Conservation (phyloP, 1,140 invertebrate species). For the Lepidurus couesii region DNA sequence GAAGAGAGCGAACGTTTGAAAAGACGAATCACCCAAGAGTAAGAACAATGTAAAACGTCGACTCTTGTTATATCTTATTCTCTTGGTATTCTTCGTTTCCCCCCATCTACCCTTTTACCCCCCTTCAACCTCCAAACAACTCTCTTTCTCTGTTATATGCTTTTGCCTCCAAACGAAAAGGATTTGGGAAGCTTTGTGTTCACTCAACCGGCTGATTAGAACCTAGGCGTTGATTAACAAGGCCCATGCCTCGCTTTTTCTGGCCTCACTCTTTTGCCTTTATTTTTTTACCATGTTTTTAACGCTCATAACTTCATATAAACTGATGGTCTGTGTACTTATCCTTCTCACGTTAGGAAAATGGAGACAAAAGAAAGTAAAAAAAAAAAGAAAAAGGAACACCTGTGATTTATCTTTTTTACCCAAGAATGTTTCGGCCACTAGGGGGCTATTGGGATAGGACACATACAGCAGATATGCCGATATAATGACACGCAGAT, state of each 20-base stretch:
- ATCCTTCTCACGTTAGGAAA: neutral
- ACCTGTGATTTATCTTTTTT: neutral
- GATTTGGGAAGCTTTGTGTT: constrained; percentile 18
- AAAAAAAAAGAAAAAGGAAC: neutral
- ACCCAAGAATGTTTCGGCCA: too few relatives aligned
- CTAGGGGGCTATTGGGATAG: too few relatives aligned
- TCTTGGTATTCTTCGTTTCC: neutral
- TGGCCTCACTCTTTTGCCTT: neutral
- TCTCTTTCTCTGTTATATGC: neutral
- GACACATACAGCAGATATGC: too few relatives aligned
- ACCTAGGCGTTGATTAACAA: constrained; percentile 18
- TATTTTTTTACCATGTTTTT: neutral
- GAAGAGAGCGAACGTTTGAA: neutral
- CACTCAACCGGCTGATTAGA: constrained; percentile 18
- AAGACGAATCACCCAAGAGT: neutral
- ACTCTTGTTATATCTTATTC: neutral
- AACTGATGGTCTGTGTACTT: constrained; percentile 15
- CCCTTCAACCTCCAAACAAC: neutral
- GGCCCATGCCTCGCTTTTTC: neutral
- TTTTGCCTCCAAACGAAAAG: neutral
- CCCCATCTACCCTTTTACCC: neutral
- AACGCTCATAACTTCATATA: neutral
- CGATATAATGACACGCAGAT: too few relatives aligned
- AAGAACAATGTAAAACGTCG: constrained; percentile 16
- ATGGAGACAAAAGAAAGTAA: neutral